These are phyloP conservation scores for Clistopyga incitator DNA, from an alignment of 2,888 invertebrate genomes.

Conservation along the genomic window DNA sequence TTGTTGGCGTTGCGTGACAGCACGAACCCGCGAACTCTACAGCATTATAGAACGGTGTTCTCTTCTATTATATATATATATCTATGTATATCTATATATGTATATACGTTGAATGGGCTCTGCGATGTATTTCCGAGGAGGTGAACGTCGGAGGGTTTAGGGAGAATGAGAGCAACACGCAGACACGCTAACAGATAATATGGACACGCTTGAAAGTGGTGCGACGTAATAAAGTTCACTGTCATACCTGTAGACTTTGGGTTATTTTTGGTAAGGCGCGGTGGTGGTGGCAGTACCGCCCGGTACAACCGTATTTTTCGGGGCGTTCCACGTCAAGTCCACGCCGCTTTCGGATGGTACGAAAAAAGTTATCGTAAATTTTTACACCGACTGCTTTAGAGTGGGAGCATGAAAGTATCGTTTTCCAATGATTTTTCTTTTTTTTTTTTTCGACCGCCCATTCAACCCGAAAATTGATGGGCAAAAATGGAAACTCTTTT, in stretches of 20 bases:
- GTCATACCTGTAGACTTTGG: slow-evolving; percentile 73
- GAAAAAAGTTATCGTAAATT: not conserved
- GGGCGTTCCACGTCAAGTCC: not conserved
- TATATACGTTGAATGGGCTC: not conserved
- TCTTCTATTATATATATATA: slow-evolving; percentile 25
- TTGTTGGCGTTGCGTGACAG: slow-evolving; percentile 69
- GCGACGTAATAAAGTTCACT: slow-evolving; percentile 78
- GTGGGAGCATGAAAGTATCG: not conserved
- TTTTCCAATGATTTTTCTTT: not conserved
- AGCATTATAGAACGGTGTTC: slow-evolving; percentile 34
- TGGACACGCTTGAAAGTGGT: slow-evolving; percentile 35
- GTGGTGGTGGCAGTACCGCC: not conserved
- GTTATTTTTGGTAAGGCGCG: slow-evolving; percentile 21
- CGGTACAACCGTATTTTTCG: slow-evolving; percentile 3
- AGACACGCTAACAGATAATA: slow-evolving; percentile 38
- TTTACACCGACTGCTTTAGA: not conserved
- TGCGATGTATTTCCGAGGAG: slow-evolving; percentile 23
- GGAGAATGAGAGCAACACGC: slow-evolving; percentile 44
- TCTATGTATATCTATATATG: slow-evolving; percentile 3
- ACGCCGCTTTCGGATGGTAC: slow-evolving; percentile 2
- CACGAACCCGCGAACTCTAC: slow-evolving; percentile 46
- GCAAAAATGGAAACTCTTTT: too few relatives aligned
- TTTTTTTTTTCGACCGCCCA: too few relatives aligned
- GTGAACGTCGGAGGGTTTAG: slow-evolving; percentile 44
- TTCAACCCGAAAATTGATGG: too few relatives aligned